Base-by-base conservation (phyloP, 2,113 vertebrate genomes). In the Alouatta palliata region DNA sequence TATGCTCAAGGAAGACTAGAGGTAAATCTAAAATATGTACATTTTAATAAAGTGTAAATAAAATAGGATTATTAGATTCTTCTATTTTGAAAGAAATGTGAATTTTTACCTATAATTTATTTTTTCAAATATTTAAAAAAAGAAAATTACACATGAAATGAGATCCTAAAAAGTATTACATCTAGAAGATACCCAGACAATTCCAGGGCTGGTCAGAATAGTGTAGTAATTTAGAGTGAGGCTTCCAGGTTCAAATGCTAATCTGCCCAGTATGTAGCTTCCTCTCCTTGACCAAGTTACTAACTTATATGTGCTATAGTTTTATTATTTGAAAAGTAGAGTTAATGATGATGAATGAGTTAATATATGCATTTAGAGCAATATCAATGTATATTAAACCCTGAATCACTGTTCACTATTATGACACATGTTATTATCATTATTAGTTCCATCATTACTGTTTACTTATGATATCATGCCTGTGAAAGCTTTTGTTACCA, bases 1-100 rank as follows among this genome's bases (percentile, higher is more conserved):
- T 99, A 98, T 98, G 96, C 98, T 84, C 97, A 98, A 93, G 99
- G 99, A 96, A 99, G 98, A 96, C 97, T 99, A 85, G 99, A 99
- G 99, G 99, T 99, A 98, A 98, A 88, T 66, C 10, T 91, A 77
- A 95, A 97, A 95, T 92, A 43, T 20, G 43, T 82, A 56, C 47
- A 75, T 95, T 92, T 76, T 96, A 81, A 75, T 64, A 66, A 95
- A 96, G 58, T 90, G 5, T 40, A 95, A 84, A 80, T 94, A 71
- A 92, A 97, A 84, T 77, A 95, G 25, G 14, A 58, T 71, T 91
- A 54, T 52, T 84, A 49, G 47, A 75, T 88, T 97, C 96, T 91
- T 91, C 88, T 90, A 8, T 92, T 87, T 49, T 93, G 70, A 96
- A 97, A 87, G 96, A 56, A 85, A 71, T 92, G 13, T 95, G 71